Conservation (phyloP, 2,113 vertebrate species). For the Puntigrus tetrazona region DNA sequence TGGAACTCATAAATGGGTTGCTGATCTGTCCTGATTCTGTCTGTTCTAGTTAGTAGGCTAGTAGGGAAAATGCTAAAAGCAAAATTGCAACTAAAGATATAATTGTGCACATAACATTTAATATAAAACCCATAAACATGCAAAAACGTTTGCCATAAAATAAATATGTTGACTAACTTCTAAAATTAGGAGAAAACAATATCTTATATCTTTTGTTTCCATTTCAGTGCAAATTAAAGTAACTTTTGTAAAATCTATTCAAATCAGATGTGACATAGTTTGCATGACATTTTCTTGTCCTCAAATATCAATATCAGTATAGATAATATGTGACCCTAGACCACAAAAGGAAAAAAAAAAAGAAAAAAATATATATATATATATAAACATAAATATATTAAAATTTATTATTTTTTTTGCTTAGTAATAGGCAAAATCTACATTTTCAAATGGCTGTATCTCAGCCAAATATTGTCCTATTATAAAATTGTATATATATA, state of each 20-base stretch:
- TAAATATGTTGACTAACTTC: background rate
- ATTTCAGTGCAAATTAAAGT: background rate
- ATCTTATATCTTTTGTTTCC: background rate
- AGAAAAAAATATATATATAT: too few relatives aligned
- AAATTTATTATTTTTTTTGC: too few relatives aligned
- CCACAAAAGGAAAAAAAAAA: too few relatives aligned
- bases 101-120: background rate
- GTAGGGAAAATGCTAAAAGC: background rate
- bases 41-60: slow-evolving; percentile 18
- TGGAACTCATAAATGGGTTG: slow-evolving; percentile 4
- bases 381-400: too few relatives aligned
- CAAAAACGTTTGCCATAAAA: background rate
- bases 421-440: too few relatives aligned
- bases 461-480: too few relatives aligned
- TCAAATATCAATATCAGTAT: too few relatives aligned
- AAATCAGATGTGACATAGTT: background rate
- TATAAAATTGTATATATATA: too few relatives aligned
- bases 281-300: background rate
- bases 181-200: background rate
- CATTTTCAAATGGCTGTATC: too few relatives aligned
- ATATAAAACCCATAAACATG: too few relatives aligned
- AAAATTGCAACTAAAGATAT: background rate
- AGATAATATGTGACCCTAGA: too few relatives aligned
- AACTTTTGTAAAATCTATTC: background rate
- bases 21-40: slow-evolving; percentile 7